These are phyloP conservation scores for Ormyrus pomaceus DNA, from an alignment of 2,888 invertebrate species.

Conservation along the genomic window DNA sequence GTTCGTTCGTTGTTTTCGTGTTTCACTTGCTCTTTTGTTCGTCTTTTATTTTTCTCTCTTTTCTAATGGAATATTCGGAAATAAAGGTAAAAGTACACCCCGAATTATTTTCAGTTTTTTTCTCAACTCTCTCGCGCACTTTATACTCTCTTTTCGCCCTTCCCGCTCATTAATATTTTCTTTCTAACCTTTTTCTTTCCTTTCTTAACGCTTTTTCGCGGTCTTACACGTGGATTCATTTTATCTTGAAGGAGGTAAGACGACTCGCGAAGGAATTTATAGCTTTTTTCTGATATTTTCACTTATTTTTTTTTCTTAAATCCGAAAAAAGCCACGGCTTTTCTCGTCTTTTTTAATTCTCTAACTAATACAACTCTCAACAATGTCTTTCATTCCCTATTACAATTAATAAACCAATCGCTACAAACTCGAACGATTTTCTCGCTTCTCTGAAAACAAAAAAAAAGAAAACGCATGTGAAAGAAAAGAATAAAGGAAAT, in stretches of 20 bases:
- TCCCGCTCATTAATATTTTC: conserved; percentile 50
- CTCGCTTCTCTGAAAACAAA: conserved; percentile 22
- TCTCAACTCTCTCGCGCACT: conserved; percentile 16
- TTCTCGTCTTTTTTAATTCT: conserved; percentile 48
- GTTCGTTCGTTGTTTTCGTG: conserved; percentile 56
- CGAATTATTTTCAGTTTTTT: conserved; percentile 1
- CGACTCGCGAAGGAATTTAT: conserved; percentile 57
- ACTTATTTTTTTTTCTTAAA: conserved; percentile 13
- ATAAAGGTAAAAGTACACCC: conserved; percentile 46
- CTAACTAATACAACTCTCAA: conserved; percentile 58
- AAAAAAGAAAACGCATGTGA: background rate
- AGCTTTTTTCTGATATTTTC: conserved; percentile 24
- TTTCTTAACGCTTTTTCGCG: conserved; percentile 53
- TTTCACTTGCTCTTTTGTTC: conserved; percentile 41
- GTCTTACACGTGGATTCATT: conserved; percentile 39
- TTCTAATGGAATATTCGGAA: conserved; percentile 48
- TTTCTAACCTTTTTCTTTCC: conserved; percentile 54
- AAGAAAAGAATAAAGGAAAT: conserved; percentile 50
- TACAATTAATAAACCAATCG: conserved; percentile 50
- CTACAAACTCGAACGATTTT: conserved; percentile 43
- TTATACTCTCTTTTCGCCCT: conserved; percentile 30
- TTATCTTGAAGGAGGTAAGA: conserved; percentile 38
- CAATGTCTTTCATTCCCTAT: conserved; percentile 55
- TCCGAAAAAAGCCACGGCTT: conserved; percentile 34
- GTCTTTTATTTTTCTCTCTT: conserved; percentile 44